Evolutionary conservation across 2,888 invertebrate species (phyloP).

Genomic region (Abrostola tripartita): DNA sequence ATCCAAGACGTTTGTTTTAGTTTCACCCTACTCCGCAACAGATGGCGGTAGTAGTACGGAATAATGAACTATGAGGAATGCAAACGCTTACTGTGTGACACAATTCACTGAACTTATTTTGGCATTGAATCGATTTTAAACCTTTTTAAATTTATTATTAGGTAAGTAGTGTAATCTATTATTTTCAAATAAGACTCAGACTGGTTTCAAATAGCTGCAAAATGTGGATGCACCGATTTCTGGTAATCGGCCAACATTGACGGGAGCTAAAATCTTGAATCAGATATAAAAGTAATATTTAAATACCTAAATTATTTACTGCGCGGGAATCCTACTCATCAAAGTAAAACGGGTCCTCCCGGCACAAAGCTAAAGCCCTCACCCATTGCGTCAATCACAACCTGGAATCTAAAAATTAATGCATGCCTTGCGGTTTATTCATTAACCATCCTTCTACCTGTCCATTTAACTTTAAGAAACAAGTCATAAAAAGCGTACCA

Average conservation of each 20-base stretch:
- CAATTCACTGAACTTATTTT: no score
- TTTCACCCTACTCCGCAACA: constrained; percentile 69
- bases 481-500: constrained; percentile 24
- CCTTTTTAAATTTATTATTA: no score
- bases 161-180: no score
- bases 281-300: neutral
- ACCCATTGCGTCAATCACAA: neutral
- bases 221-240: no score
- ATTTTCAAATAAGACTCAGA: no score
- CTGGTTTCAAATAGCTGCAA: no score
- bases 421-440: constrained; percentile 35
- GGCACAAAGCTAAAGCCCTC: neutral
- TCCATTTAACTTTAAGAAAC: constrained; percentile 18
- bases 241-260: no score
- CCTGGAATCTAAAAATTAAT: constrained; percentile 4
- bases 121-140: no score
- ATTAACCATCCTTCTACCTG: constrained; percentile 35
- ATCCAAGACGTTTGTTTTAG: neutral
- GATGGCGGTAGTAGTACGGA: constrained; percentile 71
- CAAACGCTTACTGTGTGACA: neutral
- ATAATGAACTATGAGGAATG: neutral
- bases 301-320: neutral
- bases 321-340: neutral
- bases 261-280: no score
- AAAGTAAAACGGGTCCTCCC: neutral